Percentiles rank a stretch among this genome's conserved stretches.
Evolutionary conservation across 2,888 invertebrate species (phyloP).

Genomic region (Agriopis aurantiaria): DNA sequence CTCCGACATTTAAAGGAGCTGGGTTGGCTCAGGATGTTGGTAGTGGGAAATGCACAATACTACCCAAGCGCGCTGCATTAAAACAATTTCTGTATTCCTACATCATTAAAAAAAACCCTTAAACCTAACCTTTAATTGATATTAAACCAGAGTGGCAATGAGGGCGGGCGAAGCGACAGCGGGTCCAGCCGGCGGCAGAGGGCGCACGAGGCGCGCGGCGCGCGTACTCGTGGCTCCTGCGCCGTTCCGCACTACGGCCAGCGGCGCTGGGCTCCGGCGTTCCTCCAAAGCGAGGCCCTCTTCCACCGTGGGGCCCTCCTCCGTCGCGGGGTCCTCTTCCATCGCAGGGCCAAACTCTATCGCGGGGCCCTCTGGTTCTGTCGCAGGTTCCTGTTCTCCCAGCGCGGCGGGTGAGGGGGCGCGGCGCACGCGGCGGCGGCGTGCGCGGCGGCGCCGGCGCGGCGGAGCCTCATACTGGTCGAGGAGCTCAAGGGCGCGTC

Average conservation of each 20-base stretch:
- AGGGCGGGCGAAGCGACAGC: background rate
- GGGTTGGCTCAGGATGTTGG: too few species aligned
- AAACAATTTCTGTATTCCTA: background rate
- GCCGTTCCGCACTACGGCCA: constrained; percentile 7
- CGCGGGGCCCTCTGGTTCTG: constrained; percentile 8
- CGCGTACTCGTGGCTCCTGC: background rate
- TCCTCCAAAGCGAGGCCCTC: constrained; percentile 1
- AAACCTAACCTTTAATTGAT: too few species aligned
- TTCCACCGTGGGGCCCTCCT: constrained; percentile 6
- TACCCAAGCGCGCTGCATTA: too few species aligned
- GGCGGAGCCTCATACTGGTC: constrained; percentile 29
- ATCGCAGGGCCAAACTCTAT: constrained; percentile 34
- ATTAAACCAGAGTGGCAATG: background rate
- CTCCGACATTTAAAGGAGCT: too few species aligned
- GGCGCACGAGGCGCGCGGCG: constrained; percentile 12
- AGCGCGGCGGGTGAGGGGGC: background rate
- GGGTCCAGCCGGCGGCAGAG: constrained; percentile 4
- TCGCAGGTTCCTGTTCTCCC: background rate
- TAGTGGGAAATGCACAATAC: background rate
- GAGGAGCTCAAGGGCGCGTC: constrained; percentile 47
- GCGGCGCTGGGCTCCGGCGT: constrained; percentile 5
- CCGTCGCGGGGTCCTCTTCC: constrained; percentile 7
- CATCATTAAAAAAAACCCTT: too few species aligned
- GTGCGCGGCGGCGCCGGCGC: constrained; percentile 25
- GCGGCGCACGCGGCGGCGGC: constrained; percentile 18